phyloP scores from a whole-genome alignment of 2,113 vertebrate species.

The Protobothrops mucrosquamatus region DNA sequence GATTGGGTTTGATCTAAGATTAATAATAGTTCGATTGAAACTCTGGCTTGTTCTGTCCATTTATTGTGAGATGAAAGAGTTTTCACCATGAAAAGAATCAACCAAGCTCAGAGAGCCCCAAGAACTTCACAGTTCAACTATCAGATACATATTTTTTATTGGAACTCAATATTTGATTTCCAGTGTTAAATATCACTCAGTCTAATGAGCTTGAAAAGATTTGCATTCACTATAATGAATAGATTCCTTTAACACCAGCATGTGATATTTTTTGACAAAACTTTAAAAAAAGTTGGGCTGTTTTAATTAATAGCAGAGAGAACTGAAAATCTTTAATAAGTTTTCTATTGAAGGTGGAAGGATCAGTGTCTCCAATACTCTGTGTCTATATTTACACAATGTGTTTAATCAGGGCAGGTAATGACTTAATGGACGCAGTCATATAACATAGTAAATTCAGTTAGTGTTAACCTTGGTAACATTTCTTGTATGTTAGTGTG shows the following conservation, averaged over 20 bases:
- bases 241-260: not conserved
- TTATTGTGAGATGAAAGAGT: not conserved
- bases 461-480: not conserved
- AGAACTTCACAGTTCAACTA: not conserved
- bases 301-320: not conserved
- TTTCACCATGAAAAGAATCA: not conserved
- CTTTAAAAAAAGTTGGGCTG: not conserved
- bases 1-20: not conserved
- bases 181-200: not conserved
- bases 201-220: not conserved
- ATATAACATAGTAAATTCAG: not conserved
- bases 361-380: not conserved
- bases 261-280: not conserved
- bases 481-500: not conserved
- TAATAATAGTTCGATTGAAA: not conserved
- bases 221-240: not conserved
- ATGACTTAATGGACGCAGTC: not conserved
- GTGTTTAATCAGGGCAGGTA: not conserved
- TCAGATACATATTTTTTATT: not conserved
- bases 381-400: not conserved
- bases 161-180: too few relatives aligned
- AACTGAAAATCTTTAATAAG: not conserved
- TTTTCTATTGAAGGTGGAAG: not conserved
- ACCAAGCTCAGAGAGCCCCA: not conserved
- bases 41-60: not conserved